Percentiles rank a stretch among this genome's conserved stretches.
Conservation (phyloP, 2,888 invertebrate species). For the Drosophila birchii region DNA sequence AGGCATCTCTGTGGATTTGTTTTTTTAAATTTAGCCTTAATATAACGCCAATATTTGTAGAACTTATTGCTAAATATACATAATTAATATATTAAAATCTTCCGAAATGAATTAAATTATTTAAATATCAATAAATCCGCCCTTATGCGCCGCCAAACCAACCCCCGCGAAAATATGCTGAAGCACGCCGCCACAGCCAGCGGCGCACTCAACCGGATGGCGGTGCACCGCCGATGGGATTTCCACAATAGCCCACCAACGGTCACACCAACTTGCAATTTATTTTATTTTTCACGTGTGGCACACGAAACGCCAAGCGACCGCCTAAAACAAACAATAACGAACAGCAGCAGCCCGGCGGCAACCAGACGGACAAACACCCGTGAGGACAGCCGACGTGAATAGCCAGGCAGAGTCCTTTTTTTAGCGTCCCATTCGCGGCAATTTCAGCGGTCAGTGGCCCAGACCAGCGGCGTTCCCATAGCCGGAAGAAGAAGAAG, state of each 20-base stretch:
- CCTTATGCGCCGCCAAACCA: not conserved
- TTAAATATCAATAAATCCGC: too few relatives aligned
- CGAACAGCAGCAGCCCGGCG: conserved; percentile 8
- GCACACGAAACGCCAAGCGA: conserved; percentile 21
- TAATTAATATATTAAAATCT: not conserved
- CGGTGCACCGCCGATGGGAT: not conserved
- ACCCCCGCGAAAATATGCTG: not conserved
- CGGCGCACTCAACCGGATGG: conserved; percentile 8
- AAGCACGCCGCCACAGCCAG: not conserved
- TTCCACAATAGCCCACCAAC: not conserved
- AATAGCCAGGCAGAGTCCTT: not conserved
- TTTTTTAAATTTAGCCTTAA: too few relatives aligned
- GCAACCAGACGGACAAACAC: conserved; percentile 10
- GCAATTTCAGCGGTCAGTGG: not conserved
- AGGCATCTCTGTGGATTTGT: too few relatives aligned
- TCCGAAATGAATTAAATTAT: too few relatives aligned
- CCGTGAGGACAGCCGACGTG: not conserved
- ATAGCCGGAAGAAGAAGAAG: conserved; percentile 62
- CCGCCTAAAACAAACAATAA: conserved; percentile 23
- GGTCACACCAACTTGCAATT: conserved; percentile 22
- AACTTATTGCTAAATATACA: too few relatives aligned
- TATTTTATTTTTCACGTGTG: conserved; percentile 40
- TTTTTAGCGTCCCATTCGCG: not conserved
- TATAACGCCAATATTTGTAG: too few relatives aligned
- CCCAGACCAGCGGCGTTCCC: conserved; percentile 23